Evolutionary conservation across 2,113 vertebrate species (phyloP), one percentile per base, ranked within the genome.

Genomic region (Chionodraco myersi): DNA sequence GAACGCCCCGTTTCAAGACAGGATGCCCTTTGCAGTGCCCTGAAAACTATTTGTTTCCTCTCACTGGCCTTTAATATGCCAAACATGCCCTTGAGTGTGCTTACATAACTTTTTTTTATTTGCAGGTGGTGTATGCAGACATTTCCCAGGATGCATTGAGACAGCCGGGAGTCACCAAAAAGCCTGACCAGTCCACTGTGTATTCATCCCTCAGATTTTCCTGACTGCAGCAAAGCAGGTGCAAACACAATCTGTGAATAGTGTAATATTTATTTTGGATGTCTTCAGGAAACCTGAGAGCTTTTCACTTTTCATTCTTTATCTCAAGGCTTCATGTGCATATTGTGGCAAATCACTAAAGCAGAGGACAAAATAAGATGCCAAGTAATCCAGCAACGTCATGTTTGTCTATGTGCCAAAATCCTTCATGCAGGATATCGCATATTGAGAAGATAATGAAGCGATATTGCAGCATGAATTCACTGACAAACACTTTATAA

Each of bases 91-190:
- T 13, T 41, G 1, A 16, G 10, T 51, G 12, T 0, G 1, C 15
- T 34, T 44, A 4, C 18, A 1, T 26, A n/a, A 56, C 4, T 16
- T 3, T 45, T 60, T 48, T 6, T 10, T 1, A 12, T 72, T 72
- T 75, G 21, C 81, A 94, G 94, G 77, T 94, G 59, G 82, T 91
- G 84, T 95, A 94, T 62, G 86, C 94, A 79, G 86, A 84, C 11
- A 63, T 94, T 61, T 70, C 80, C 21, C 14, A 89, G 57, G 72
- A 72, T 15, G 64, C 41, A 44, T 65, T 69, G 5, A 47, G 26
- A n/a, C 73, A 79, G 10, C 67, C 69, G 14, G 30, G 9, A 67
- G 47, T 68, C 36, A 44, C 0, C 23, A 80, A 45, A 69, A 48
- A 83, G 3, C n/a, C 62, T 6, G 21, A 16, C 8, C 67, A 82